Percentiles rank a stretch among this genome's conserved stretches.
Evolutionary conservation across 2,888 invertebrate genomes (phyloP).

Genomic region (Tridacna crocea): DNA sequence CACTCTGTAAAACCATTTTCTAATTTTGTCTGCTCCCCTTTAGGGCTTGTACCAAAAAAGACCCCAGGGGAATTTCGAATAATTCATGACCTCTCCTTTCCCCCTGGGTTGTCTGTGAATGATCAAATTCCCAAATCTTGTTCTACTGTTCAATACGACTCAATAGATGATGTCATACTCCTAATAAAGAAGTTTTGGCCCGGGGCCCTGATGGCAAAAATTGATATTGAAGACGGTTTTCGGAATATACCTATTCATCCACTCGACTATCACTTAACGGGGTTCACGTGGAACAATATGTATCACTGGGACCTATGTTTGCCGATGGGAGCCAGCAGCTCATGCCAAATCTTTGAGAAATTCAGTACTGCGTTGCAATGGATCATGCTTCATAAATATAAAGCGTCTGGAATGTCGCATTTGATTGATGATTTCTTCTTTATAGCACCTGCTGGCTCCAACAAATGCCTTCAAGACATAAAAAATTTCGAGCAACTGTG

Average conservation of each 20-base stretch:
- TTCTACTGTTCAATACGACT: constrained; percentile 34
- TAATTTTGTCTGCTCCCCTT: constrained; percentile 42
- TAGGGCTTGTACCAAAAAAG: constrained; percentile 50
- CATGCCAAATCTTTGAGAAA: constrained; percentile 49
- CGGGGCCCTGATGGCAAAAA: constrained; percentile 43
- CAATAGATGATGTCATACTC: constrained; percentile 41
- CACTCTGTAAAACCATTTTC: constrained; percentile 29
- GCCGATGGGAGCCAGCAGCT: constrained; percentile 55
- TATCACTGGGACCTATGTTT: constrained; percentile 48
- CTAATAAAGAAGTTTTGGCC: constrained; percentile 34
- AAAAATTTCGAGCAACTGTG: constrained; percentile 19
- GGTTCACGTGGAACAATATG: constrained; percentile 41
- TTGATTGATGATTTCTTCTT: constrained; percentile 40
- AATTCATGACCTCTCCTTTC: constrained; percentile 54
- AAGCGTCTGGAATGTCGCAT: constrained; percentile 1
- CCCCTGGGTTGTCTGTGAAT: constrained; percentile 38
- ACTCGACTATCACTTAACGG: constrained; percentile 47
- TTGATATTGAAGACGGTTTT: constrained; percentile 57
- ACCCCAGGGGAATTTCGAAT: constrained; percentile 26
- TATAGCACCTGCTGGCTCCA: constrained; percentile 16
- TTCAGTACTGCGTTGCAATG: constrained; percentile 42
- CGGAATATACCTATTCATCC: constrained; percentile 52
- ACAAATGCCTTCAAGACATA: constrained; percentile 12
- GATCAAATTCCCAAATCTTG: constrained; percentile 36
- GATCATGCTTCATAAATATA: constrained; percentile 39